Base-by-base conservation (phyloP, 2,888 invertebrate genomes). In the Drosophila anomalata region DNA sequence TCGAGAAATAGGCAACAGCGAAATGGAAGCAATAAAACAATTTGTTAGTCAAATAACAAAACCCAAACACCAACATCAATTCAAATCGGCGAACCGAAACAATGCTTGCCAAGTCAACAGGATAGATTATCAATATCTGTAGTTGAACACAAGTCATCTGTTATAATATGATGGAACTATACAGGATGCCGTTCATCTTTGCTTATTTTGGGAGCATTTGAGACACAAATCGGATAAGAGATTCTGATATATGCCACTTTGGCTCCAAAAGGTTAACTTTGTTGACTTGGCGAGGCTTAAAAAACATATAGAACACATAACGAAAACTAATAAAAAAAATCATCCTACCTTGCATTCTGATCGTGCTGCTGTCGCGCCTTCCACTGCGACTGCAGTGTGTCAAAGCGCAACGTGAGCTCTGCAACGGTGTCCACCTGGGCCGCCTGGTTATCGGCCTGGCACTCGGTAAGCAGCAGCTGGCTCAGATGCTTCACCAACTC, bases 401-500 rank as follows among this genome's bases (percentile, higher is more conserved):
- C 94, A 90, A 95, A 96, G 90, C 95, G 93, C 74, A 94, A 92
- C 44, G 94, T 92, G 54, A 97, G 92, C 66, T 93, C 93, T 76
- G 94, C 93, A 11, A 97, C 94, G 91, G 95, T 93, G 74, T 94
- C 93, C 47, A 94, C 92, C 91, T 94, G 93, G 0, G 96, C 95
- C 80, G 95, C 94, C 53, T 94, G 94, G 72, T 94, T 93, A 1
- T 93, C 94, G 20, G 95, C 94, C 60, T 94, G 94, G 89, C 94
- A 96, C 90, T 97, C 97, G 41, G 95, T 95, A 3, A 95, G 91
- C 3, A 97, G 92, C 17, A 96, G 90, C 69, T 94, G 94, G 62
- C 95, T 95, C 47, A 97, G 93, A 92, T 97, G 97, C 89, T 95
- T 95, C 24, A 97, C 94, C 57, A 97, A 91, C 91, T 97, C 97